Evolutionary conservation across 2,797 vertebrate genomes (phyloP).

Genomic region (Anguilla pacifica): DNA sequence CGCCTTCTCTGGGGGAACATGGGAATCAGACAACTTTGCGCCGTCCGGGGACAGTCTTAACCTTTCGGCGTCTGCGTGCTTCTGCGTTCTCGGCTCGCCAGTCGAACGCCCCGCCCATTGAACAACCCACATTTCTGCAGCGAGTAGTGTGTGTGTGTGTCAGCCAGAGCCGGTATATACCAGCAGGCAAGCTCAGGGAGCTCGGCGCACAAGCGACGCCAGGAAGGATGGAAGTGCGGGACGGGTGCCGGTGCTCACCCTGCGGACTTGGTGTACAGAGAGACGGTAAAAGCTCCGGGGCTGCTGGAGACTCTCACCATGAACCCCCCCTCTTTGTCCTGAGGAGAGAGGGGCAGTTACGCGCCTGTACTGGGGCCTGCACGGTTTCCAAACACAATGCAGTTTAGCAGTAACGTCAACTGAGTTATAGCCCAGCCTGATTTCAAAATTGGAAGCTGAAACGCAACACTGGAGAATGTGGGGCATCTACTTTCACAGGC

Average conservation of each 20-base stretch:
- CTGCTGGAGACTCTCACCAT: constrained; percentile 91
- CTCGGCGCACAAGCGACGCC: not conserved
- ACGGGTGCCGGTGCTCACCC: constrained; percentile 68
- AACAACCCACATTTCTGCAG: not conserved
- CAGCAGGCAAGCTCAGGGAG: not conserved
- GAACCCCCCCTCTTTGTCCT: constrained; percentile 95
- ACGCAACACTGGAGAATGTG: not conserved
- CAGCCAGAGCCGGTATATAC: not conserved
- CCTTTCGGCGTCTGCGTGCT: not conserved
- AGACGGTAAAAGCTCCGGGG: constrained; percentile 84
- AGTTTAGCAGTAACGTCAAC: not conserved
- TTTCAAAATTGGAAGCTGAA: not conserved
- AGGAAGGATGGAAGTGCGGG: not conserved
- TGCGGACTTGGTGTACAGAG: constrained; percentile 83
- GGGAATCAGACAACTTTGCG: not conserved
- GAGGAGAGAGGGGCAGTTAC: constrained; percentile 27
- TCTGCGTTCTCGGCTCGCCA: not conserved
- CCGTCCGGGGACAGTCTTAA: not conserved
- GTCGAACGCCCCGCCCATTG: not conserved
- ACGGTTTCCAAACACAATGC: not conserved
- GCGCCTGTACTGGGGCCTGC: not conserved
- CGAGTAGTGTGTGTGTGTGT: not conserved
- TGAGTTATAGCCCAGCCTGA: not conserved
- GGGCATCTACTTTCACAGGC: not conserved
- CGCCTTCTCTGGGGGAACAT: constrained; percentile 70